phyloP scores from a whole-genome alignment of 2,113 vertebrate species.

The Channa maculata region DNA sequence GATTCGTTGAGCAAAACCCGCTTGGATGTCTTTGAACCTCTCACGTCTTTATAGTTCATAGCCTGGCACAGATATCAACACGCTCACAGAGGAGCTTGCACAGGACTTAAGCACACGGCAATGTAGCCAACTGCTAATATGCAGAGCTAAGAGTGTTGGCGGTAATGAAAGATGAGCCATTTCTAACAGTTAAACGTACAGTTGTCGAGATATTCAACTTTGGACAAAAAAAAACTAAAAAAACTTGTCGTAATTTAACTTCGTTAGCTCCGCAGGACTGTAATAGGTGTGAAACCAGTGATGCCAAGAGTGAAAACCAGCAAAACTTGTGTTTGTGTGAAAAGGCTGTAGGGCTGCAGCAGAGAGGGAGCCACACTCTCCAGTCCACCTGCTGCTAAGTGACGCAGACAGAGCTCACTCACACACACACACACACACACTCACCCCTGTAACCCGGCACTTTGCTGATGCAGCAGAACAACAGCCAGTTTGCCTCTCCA shows the following conservation, averaged over 20 bases:
- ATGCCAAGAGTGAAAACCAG: constrained; percentile 26
- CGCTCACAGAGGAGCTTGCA: too few species aligned
- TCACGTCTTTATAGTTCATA: too few species aligned
- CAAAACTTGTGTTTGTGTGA: constrained; percentile 3
- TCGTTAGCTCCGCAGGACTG: neutral
- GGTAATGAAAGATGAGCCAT: too few species aligned
- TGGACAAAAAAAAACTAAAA: too few species aligned
- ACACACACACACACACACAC: constrained; percentile 9
- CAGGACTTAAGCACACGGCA: too few species aligned
- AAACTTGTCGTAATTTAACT: neutral
- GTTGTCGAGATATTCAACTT: too few species aligned
- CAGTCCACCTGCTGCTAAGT: constrained; percentile 62
- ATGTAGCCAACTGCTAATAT: too few species aligned
- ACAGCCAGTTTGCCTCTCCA: constrained; percentile 45
- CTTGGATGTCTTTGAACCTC: too few species aligned
- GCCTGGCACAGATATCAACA: too few species aligned
- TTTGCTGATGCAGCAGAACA: constrained; percentile 66
- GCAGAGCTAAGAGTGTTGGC: too few species aligned
- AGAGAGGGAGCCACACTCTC: constrained; percentile 36
- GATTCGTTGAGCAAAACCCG: too few species aligned
- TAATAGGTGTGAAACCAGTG: constrained; percentile 17
- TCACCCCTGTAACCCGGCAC: constrained; percentile 57
- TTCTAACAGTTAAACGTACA: too few species aligned
- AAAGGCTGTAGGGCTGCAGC: constrained; percentile 37
- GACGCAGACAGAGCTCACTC: constrained; percentile 38